Percentiles rank a stretch among this genome's conserved stretches.
These are phyloP conservation scores for Egretta garzetta DNA, from an alignment of 2,113 vertebrate genomes.

Conservation along the genomic window DNA sequence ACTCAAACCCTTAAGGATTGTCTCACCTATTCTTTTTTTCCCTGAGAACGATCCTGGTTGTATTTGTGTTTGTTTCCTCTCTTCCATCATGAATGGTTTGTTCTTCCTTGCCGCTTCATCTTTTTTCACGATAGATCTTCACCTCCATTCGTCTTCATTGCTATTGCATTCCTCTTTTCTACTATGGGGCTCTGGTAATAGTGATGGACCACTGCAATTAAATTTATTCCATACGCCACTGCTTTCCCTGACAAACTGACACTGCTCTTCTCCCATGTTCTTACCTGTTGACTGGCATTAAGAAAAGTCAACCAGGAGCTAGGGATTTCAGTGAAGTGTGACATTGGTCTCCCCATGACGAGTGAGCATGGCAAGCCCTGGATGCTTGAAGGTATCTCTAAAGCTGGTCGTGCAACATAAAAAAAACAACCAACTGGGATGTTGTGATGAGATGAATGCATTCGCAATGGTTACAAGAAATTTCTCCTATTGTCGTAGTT, in stretches of 20 bases:
- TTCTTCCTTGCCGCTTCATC: neutral
- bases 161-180: neutral
- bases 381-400: neutral
- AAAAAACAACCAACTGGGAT: neutral
- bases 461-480: neutral
- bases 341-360: neutral
- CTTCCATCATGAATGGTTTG: neutral
- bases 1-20: neutral
- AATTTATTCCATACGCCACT: conserved; percentile 12
- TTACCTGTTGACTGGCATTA: conserved; percentile 53
- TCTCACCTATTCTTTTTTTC: neutral
- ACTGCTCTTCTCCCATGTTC: neutral
- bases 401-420: neutral
- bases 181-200: neutral
- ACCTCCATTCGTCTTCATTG: neutral
- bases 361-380: neutral
- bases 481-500: conserved; percentile 14
- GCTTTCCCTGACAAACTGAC: conserved; percentile 23
- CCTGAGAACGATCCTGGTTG: neutral
- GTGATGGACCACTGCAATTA: conserved; percentile 17
- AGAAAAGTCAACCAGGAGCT: conserved; percentile 22
- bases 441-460: neutral
- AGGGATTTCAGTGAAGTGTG: conserved; percentile 19
- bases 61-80: neutral
- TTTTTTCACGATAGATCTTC: neutral